These are phyloP conservation scores for Zygaena filipendulae DNA, from an alignment of 2,888 invertebrate genomes.

Conservation along the genomic window DNA sequence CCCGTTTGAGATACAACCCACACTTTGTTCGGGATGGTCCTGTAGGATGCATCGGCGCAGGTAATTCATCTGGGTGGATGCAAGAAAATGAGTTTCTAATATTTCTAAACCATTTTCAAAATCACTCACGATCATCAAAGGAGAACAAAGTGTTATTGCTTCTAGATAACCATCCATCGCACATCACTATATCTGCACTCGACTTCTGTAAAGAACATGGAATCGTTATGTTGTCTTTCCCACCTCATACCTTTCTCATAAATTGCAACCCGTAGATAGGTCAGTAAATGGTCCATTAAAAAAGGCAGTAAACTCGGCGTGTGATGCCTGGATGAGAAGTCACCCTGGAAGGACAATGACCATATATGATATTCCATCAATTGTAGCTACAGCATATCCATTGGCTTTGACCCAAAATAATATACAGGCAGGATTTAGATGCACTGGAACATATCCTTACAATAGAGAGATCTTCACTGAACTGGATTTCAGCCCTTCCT, in stretches of 20 bases:
- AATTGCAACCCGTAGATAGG: constrained; percentile 21
- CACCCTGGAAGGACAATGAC: constrained; percentile 23
- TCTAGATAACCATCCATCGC: constrained; percentile 23
- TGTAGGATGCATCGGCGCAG: constrained; percentile 13
- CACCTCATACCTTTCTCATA: constrained; percentile 22
- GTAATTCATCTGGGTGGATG: constrained; percentile 8
- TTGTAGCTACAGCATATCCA: constrained; percentile 18
- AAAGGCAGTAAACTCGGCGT: constrained; percentile 18
- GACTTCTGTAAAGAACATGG: constrained; percentile 20
- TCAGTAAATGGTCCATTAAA: constrained; percentile 22
- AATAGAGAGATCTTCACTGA: constrained; percentile 21
- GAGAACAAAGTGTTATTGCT: constrained; percentile 18
- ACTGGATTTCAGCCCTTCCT: constrained; percentile 21
- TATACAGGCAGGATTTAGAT: constrained; percentile 20
- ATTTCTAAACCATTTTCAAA: constrained; percentile 22
- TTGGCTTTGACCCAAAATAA: constrained; percentile 19
- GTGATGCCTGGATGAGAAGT: constrained; percentile 22
- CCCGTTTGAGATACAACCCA: constrained; percentile 18
- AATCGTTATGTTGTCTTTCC: constrained; percentile 19
- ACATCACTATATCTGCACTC: constrained; percentile 18
- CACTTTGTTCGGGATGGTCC: constrained; percentile 21
- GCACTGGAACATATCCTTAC: constrained; percentile 20
- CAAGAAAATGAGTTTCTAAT: too few species aligned
- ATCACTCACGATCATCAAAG: constrained; percentile 11
- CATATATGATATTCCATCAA: constrained; percentile 24